A percentile compares a stretch with the other conserved stretches of the same genome.
Conservation (phyloP, 2,113 vertebrate species). For the Etia nguti region DNA sequence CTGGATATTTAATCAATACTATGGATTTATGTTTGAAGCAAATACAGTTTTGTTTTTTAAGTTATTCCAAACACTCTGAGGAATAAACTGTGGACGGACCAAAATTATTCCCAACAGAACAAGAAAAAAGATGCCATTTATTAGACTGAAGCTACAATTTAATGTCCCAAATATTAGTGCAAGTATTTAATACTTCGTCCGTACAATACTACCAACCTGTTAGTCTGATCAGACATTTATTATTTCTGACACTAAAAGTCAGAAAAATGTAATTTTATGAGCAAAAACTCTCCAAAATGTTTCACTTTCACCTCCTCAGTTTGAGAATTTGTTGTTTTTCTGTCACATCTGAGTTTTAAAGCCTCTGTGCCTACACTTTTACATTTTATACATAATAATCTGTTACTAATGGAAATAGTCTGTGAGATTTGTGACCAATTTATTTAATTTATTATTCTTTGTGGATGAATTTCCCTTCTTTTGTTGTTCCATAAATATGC, state of each 20-base stretch:
- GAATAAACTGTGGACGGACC: neutral
- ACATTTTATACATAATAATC: neutral
- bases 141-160: neutral
- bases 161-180: rapidly evolving
- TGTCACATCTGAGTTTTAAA: neutral
- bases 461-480: neutral
- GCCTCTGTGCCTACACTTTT: neutral
- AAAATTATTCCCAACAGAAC: neutral
- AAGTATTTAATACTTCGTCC: neutral
- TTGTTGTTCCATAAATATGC: neutral
- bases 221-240: neutral
- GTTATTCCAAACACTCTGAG: neutral
- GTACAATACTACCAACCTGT: neutral
- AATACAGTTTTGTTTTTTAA: neutral
- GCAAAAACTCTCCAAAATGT: neutral
- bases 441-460: neutral
- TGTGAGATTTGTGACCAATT: neutral
- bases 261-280: neutral
- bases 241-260: rapidly evolving
- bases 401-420: neutral
- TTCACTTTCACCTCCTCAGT: neutral
- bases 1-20: neutral
- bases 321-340: neutral
- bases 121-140: neutral
- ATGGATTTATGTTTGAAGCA: neutral